Conservation (phyloP, 2,888 invertebrate genomes). For the Busseola fusca region DNA sequence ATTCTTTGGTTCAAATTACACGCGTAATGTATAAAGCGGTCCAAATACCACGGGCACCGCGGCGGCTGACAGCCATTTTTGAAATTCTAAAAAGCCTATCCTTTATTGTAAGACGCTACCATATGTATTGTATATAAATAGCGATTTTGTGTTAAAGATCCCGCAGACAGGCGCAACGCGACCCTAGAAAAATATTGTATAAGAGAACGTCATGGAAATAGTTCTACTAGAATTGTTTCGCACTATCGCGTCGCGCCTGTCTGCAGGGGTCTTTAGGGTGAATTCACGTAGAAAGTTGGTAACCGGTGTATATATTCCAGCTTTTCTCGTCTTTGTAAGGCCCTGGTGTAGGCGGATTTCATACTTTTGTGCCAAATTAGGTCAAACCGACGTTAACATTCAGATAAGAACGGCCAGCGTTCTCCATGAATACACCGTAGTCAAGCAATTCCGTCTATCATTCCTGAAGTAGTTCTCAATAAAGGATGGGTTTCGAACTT, state of each 20-base stretch:
- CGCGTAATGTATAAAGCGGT: constrained; percentile 50
- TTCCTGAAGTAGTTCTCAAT: background rate
- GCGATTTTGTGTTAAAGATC: too few relatives aligned
- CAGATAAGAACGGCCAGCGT: background rate
- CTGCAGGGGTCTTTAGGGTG: background rate
- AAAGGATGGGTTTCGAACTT: background rate
- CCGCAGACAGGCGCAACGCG: too few relatives aligned
- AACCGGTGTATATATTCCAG: background rate
- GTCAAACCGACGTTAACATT: background rate
- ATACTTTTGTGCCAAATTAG: background rate
- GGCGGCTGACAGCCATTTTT: background rate
- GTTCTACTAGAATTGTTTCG: too few relatives aligned
- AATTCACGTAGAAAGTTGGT: background rate
- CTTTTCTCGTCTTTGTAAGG: background rate
- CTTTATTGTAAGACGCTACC: background rate
- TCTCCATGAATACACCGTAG: background rate
- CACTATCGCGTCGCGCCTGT: too few relatives aligned
- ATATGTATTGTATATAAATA: background rate
- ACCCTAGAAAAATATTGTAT: too few relatives aligned
- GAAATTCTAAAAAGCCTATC: background rate
- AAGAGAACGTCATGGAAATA: too few relatives aligned
- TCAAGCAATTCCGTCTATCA: background rate
- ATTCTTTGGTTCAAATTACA: constrained; percentile 64
- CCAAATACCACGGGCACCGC: constrained; percentile 53
- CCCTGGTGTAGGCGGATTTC: background rate